These are phyloP conservation scores for Megamerina dolium DNA, from an alignment of 2,888 invertebrate species.

Conservation along the genomic window DNA sequence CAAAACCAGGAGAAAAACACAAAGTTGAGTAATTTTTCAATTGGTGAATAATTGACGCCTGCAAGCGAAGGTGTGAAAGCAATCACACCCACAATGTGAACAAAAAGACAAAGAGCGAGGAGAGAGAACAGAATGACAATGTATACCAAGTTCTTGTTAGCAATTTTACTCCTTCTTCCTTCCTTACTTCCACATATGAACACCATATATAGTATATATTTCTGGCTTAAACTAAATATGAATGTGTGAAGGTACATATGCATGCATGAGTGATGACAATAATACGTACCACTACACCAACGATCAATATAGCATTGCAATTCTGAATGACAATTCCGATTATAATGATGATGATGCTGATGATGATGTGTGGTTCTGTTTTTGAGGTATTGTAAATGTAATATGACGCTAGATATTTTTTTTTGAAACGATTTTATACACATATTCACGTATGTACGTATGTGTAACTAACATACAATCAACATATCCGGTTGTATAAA, in stretches of 20 bases:
- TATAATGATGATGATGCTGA: slow-evolving; percentile 11
- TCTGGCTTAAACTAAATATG: no score
- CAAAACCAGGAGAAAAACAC: slow-evolving; percentile 20
- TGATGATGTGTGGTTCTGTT: slow-evolving; percentile 41
- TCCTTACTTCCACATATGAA: no score
- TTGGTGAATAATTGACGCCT: slow-evolving; percentile 47
- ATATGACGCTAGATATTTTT: background rate
- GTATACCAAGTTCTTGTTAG: no score
- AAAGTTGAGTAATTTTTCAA: slow-evolving; percentile 47
- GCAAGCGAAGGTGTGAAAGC: slow-evolving; percentile 20
- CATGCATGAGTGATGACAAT: slow-evolving; percentile 16
- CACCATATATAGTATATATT: no score
- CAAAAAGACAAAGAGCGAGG: background rate
- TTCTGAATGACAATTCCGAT: no score
- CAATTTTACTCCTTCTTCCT: no score
- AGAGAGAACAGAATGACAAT: no score
- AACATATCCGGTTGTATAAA: no score
- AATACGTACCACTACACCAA: slow-evolving; percentile 9
- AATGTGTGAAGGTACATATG: background rate
- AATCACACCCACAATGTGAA: background rate
- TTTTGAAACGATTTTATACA: no score
- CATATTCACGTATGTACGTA: background rate
- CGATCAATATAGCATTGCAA: no score
- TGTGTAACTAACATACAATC: no score
- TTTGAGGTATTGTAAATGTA: slow-evolving; percentile 11